Evolutionary conservation across 2,113 vertebrate species (phyloP).

Genomic region (Cebidichthys violaceus): DNA sequence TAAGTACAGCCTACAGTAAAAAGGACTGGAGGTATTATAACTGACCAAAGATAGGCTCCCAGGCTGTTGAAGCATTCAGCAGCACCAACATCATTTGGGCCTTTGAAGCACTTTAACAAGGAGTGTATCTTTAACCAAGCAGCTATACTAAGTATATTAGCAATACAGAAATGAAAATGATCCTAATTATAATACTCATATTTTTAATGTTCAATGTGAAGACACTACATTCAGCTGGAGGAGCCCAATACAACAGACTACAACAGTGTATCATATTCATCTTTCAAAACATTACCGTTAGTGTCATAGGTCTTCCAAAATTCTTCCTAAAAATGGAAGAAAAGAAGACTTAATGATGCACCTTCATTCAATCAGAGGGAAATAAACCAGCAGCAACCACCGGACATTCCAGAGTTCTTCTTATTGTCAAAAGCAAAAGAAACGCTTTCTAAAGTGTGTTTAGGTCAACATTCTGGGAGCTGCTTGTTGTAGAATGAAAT

Average conservation of each 20-base stretch:
- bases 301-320: conserved; percentile 73
- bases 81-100: not conserved
- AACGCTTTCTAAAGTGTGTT: not conserved
- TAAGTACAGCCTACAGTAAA: not conserved
- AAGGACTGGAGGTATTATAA: not conserved
- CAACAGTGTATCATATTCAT: not conserved
- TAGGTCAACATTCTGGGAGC: not conserved
- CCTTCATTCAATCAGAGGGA: not conserved
- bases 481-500: not conserved
- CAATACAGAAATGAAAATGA: not conserved
- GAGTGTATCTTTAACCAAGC: not conserved
- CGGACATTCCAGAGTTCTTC: not conserved
- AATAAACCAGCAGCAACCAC: not conserved
- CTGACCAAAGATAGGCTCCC: not conserved
- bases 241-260: not conserved
- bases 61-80: not conserved
- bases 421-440: not conserved
- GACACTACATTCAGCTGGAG: not conserved
- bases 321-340: conserved; percentile 27
- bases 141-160: not conserved
- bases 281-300: conserved; percentile 63
- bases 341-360: conserved; percentile 10
- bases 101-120: not conserved
- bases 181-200: not conserved
- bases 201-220: not conserved